Evolutionary conservation across 2,113 vertebrate species (phyloP).

Genomic region (Pogonocichla stellata): DNA sequence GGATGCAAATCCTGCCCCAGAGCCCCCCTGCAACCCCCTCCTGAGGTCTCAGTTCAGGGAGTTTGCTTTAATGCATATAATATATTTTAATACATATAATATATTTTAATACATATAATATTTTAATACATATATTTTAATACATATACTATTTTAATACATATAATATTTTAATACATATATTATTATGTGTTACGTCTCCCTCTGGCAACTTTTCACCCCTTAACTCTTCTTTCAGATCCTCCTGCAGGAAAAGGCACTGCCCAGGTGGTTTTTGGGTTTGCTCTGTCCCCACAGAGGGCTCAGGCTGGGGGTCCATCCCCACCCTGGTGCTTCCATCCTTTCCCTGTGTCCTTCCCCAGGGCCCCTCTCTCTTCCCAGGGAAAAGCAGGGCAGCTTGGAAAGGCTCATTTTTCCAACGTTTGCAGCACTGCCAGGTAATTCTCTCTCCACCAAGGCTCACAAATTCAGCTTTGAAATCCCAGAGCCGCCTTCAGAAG

Average conservation of each 20-base stretch:
- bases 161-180: too few relatives aligned
- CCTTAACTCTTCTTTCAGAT: not conserved
- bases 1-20: not conserved
- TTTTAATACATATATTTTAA: not conserved
- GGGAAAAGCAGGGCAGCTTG: not conserved
- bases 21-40: not conserved
- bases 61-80: not conserved
- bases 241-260: not conserved
- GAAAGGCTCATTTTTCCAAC: not conserved
- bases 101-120: not conserved
- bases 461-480: not conserved
- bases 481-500: not conserved
- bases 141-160: too few relatives aligned
- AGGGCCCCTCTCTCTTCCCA: not conserved
- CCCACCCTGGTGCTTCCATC: not conserved
- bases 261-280: not conserved
- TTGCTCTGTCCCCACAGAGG: not conserved
- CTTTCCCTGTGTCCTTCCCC: not conserved
- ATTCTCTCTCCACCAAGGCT: not conserved
- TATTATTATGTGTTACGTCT: accelerated
- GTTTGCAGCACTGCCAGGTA: not conserved
- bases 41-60: not conserved
- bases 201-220: not conserved
- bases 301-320: not conserved
- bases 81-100: not conserved